These are phyloP conservation scores for Palaemon carinicauda DNA, from an alignment of 1,140 invertebrate species.

Conservation along the genomic window DNA sequence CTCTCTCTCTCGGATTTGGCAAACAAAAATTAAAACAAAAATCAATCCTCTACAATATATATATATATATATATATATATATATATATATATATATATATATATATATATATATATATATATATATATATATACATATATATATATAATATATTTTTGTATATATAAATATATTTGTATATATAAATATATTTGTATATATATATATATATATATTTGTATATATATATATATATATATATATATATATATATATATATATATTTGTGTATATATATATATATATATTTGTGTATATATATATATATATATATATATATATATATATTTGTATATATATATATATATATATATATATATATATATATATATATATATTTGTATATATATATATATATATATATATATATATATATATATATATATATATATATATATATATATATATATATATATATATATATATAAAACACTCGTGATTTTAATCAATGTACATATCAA, in stretches of 20 bases:
- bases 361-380: background rate
- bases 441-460: too few species aligned
- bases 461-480: too few species aligned
- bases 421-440: background rate
- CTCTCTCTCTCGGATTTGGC: too few species aligned
- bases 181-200: background rate
- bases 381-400: background rate
- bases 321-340: background rate
- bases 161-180: background rate
- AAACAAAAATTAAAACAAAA: too few species aligned
- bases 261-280: background rate
- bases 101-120: too few species aligned
- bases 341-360: background rate
- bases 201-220: conserved; percentile 5
- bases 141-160: background rate
- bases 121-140: too few species aligned
- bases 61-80: too few species aligned
- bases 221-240: conserved; percentile 26
- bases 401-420: background rate
- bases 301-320: background rate
- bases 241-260: conserved; percentile 2
- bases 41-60: too few species aligned
- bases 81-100: too few species aligned
- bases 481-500: too few species aligned
- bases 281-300: background rate